Evolutionary conservation across 2,113 vertebrate species (phyloP).

Genomic region (Scortum barcoo): DNA sequence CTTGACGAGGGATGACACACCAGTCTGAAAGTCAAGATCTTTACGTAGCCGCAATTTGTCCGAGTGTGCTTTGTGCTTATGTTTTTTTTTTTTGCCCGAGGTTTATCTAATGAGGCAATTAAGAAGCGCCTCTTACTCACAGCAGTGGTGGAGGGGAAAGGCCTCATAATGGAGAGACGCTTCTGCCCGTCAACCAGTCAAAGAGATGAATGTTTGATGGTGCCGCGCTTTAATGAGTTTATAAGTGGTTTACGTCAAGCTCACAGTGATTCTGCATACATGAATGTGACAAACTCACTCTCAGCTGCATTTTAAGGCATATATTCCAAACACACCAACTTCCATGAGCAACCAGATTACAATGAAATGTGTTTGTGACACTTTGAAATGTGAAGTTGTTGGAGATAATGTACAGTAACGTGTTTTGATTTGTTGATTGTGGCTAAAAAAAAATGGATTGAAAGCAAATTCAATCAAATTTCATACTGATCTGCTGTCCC

Average conservation of each 20-base stretch:
- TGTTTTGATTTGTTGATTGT: not conserved
- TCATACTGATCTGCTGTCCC: not conserved
- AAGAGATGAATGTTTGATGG: slow-evolving; percentile 2
- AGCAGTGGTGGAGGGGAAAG: not conserved
- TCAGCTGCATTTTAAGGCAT: not conserved
- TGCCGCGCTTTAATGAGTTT: not conserved
- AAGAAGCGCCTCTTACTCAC: not conserved
- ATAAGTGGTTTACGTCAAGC: not conserved
- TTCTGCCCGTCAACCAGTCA: slow-evolving; percentile 11
- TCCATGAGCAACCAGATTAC: not conserved
- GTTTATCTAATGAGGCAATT: not conserved
- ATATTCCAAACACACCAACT: not conserved
- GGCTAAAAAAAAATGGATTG: not conserved
- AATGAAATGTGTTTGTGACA: not conserved
- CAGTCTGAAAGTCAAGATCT: slow-evolving; percentile 21
- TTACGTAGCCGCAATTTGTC: not conserved
- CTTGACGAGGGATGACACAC: slow-evolving; percentile 1
- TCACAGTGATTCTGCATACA: not conserved
- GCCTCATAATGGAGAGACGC: not conserved
- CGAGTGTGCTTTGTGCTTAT: not conserved
- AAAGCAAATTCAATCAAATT: not conserved
- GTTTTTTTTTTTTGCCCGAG: not conserved
- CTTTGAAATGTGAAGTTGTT: not conserved
- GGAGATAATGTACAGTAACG: not conserved
- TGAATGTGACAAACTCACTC: not conserved